phyloP scores from a whole-genome alignment of 2,113 vertebrate genomes.

The Platanista minor region DNA sequence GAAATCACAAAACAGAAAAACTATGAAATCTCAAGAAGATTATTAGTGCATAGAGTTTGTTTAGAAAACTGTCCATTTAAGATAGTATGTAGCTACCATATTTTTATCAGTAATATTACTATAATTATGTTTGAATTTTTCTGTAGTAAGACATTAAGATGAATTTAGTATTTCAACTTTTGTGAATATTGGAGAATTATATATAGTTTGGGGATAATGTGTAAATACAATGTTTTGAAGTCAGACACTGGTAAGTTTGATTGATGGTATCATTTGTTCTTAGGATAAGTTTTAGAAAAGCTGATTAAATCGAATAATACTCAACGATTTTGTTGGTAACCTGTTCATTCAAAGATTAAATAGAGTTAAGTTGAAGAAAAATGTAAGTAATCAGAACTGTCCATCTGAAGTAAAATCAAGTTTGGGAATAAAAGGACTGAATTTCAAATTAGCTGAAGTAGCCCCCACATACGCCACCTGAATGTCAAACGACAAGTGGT shows the following conservation, averaged over 20 bases:
- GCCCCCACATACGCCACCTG: not conserved
- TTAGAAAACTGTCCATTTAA: not conserved
- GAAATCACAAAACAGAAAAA: not conserved
- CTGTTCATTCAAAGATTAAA: not conserved
- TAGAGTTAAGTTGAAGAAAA: constrained; percentile 8
- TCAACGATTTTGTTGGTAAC: not conserved
- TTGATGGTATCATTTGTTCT: not conserved
- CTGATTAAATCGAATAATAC: not conserved
- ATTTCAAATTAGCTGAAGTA: not conserved
- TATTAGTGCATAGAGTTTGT: not conserved
- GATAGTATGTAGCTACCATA: not conserved
- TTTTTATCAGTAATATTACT: constrained; percentile 1
- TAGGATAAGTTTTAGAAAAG: not conserved
- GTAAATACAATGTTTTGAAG: not conserved
- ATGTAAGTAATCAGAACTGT: not conserved
- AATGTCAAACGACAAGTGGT: not conserved
- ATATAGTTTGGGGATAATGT: not conserved
- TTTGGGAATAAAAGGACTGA: not conserved
- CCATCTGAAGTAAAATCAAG: not conserved
- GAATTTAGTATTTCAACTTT: not conserved
- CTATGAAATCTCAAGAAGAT: not conserved
- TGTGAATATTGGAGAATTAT: not conserved
- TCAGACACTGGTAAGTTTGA: not conserved
- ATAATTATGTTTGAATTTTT: not conserved
- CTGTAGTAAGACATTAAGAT: not conserved